phyloP scores from a whole-genome alignment of 2,888 invertebrate species.

The Nomada flava region DNA sequence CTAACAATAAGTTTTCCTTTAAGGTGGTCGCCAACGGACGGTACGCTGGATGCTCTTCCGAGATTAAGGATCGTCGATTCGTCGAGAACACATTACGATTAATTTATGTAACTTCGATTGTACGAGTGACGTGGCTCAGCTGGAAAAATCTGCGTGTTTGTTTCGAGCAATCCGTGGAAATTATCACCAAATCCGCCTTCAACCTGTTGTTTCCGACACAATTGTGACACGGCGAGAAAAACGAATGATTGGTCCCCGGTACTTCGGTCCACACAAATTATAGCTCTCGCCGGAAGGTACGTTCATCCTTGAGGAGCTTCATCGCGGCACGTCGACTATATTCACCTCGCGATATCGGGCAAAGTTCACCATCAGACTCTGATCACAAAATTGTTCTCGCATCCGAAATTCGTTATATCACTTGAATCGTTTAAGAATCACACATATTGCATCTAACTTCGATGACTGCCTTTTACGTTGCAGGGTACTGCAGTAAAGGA shows the following conservation, averaged over 20 bases:
- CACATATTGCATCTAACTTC: constrained; percentile 22
- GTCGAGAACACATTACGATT: constrained; percentile 24
- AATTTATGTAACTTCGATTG: constrained; percentile 3
- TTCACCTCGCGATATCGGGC: not conserved
- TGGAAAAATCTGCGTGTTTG: not conserved
- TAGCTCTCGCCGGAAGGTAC: not conserved
- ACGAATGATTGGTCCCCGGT: not conserved
- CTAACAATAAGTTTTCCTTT: constrained; percentile 55
- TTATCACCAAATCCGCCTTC: constrained; percentile 22
- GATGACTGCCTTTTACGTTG: constrained; percentile 5
- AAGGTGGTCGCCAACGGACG: constrained; percentile 12
- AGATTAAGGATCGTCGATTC: constrained; percentile 36
- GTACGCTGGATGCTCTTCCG: constrained; percentile 20
- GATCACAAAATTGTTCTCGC: not conserved
- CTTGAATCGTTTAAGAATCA: not conserved
- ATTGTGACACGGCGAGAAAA: not conserved
- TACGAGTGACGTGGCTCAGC: not conserved
- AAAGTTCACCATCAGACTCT: not conserved
- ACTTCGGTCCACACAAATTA: not conserved
- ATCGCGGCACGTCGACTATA: constrained; percentile 19
- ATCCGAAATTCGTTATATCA: not conserved
- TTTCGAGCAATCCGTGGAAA: not conserved
- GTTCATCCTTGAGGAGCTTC: constrained; percentile 26
- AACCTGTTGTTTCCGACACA: constrained; percentile 46
- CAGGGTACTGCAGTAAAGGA: not conserved